A percentile compares a stretch with the other conserved stretches of the same genome.
These are phyloP conservation scores for Bostrychus sinensis DNA, from an alignment of 2,113 vertebrate genomes.

Conservation along the genomic window DNA sequence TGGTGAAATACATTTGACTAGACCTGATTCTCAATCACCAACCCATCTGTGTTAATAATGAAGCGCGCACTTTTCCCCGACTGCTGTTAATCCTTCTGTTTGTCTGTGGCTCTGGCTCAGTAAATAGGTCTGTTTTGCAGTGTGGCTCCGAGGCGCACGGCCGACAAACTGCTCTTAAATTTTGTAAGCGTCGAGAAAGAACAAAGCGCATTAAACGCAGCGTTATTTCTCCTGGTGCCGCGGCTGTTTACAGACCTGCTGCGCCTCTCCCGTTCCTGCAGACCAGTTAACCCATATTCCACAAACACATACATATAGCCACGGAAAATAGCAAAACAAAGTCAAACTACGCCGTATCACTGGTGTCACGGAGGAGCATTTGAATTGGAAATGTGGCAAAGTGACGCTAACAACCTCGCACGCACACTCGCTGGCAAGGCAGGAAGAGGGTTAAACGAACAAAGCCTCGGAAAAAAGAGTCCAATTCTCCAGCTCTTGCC, in stretches of 20 bases:
- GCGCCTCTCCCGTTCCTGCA: constrained; percentile 40
- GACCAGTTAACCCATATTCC: constrained; percentile 70
- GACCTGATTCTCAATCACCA: not conserved
- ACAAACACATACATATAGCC: constrained; percentile 29
- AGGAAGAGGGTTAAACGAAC: constrained; percentile 74
- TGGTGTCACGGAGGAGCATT: constrained; percentile 59
- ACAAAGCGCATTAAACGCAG: constrained; percentile 41
- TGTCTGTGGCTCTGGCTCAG: not conserved
- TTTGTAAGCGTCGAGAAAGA: constrained; percentile 37
- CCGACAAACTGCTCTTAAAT: constrained; percentile 18
- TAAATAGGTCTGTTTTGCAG: constrained; percentile 22
- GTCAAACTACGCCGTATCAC: constrained; percentile 68
- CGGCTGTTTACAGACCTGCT: constrained; percentile 60
- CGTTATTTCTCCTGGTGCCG: constrained; percentile 33
- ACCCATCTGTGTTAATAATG: not conserved
- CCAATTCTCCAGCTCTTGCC: constrained; percentile 75
- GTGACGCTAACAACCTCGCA: constrained; percentile 63
- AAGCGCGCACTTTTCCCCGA: not conserved
- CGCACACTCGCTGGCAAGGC: constrained; percentile 44
- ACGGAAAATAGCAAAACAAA: constrained; percentile 66
- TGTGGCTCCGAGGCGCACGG: constrained; percentile 5
- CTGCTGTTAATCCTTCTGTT: too few species aligned
- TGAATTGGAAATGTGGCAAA: constrained; percentile 69
- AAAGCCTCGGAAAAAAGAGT: constrained; percentile 74
- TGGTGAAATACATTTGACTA: too few species aligned